Base-by-base conservation (phyloP, 2,113 vertebrate species). In the Bombycilla garrulus region DNA sequence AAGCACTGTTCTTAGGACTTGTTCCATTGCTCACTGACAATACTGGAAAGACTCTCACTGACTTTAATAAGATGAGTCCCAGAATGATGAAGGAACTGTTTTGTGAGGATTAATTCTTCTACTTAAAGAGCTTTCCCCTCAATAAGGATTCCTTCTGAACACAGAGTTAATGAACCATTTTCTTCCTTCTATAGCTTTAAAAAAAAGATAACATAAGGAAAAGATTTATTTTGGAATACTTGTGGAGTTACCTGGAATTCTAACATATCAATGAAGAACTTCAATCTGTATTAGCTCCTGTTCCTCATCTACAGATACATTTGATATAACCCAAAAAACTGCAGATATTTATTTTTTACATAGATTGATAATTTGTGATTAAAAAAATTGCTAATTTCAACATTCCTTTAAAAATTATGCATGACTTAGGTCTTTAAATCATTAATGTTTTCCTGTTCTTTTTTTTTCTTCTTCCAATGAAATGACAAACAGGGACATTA, bases 401-500 rank as follows among this genome's bases (percentile, higher is more conserved):
- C 14, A 51, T 15, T 12, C 5, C 67, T 90, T 77, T 56, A 16
- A 71, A 94, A 93, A 92, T 38, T 66, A 73, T 33, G 26, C 7
- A 14, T 78, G 90, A 82, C 10, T 36, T 48, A 31, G 8, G 47
- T 42, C 71, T 69, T 72, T 36, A 48, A 71, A 76, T 36, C 1
- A 6, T 76, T 67, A 40, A 25, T 86, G 15, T 53, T 74, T 66
- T 81, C 42, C 56, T 82, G 44, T 58, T 25, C 31, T 92, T 51
- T 18, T 18, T 51, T 51, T 73, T n/a, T 16, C 76, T 60, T 77
- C 54, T 92, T 95, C 95, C 94, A 96, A 85, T 82, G 73, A 95
- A 96, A 97, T 93, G 87, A 91, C 91, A 86, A 94, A 73, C 77
- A 76, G 81, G 95, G 94, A 96, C 88, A 93, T 92, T 95, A 94